Base-by-base conservation (phyloP, 1,140 invertebrate genomes). In the Anoplolepis gracilipes region DNA sequence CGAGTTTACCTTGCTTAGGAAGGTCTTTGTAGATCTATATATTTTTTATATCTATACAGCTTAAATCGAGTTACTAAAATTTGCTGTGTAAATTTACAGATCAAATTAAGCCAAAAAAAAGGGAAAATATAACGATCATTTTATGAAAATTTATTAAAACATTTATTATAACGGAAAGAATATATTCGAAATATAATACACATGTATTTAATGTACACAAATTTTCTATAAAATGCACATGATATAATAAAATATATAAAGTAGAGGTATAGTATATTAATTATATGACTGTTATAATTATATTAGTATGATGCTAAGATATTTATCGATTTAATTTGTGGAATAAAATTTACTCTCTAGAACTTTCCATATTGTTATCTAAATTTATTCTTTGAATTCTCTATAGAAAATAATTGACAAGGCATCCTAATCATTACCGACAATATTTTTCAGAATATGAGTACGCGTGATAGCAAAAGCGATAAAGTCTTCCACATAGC, bases 21-120 rank as follows among this genome's bases (percentile, higher is more conserved):
- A 16, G 1, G 0, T 49, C 46, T 49, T 16, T 6, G 5, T 19
- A 16, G 5, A 49, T 49, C 0, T 49, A 4, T 19, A 49, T 16
- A 49, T 19, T 16, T 49, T 19, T 4, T 49, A 3, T 46, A 1
- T 16, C 16, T 49, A 19, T 39, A 39, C 22, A 69, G 16, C n/a
- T 57, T n/a, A 73, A 73, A 55, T n/a, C n/a, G 11, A 13, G 10
- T 1, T 53, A 2, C 1, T 49, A 49, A 33, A 6, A 73, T 28
- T 36, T 11, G n/a, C n/a, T 39, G 13, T 11, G 53, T 25, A 57
- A 59, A 57, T 57, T 36, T 33, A 7, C 13, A 75, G 13, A 22
- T 53, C 65, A 67, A 67, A 69, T n/a, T 59, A 10, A 59, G 39
- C n/a, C 8, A 4, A 76, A n/a, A n/a, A 2, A 16, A 76, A 62